These are phyloP conservation scores for Spea hammondii DNA, from an alignment of 2,797 vertebrate species.

Conservation along the genomic window DNA sequence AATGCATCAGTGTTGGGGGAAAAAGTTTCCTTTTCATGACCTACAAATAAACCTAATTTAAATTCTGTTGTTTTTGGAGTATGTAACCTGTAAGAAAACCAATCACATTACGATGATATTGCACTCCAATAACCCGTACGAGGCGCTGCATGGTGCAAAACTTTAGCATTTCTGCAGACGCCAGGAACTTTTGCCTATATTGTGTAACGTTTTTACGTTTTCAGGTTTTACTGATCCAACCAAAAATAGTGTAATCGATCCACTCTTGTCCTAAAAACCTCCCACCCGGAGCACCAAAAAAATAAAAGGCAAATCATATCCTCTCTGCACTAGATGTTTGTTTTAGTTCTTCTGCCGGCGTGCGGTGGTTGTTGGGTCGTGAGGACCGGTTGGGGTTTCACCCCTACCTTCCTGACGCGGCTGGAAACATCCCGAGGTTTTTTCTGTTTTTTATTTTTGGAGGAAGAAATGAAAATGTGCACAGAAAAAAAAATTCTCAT, in stretches of 20 bases:
- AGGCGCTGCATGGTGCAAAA: constrained; percentile 53
- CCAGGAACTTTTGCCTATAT: constrained; percentile 60
- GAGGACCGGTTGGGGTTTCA: no score
- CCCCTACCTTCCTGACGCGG: no score
- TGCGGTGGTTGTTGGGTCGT: no score
- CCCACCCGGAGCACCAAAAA: constrained; percentile 68
- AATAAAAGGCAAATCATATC: constrained; percentile 50
- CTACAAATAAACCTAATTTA: constrained; percentile 38
- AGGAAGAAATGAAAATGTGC: no score
- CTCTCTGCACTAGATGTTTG: neutral
- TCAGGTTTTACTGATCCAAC: constrained; percentile 66
- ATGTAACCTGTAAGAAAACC: constrained; percentile 27
- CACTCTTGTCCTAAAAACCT: constrained; percentile 46
- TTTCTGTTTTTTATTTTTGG: no score
- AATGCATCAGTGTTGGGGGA: neutral
- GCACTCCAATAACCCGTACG: constrained; percentile 58
- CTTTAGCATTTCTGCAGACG: constrained; percentile 59
- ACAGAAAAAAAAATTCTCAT: no score
- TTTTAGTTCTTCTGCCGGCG: neutral
- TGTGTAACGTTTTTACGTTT: constrained; percentile 61
- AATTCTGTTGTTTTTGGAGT: constrained; percentile 37
- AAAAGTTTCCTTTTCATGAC: neutral
- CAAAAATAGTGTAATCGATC: constrained; percentile 54
- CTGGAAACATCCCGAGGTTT: no score
- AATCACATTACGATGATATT: constrained; percentile 55